A percentile compares a stretch with the other conserved stretches of the same genome.
These are phyloP conservation scores for Lanius ludovicianus DNA, from an alignment of 2,113 vertebrate species.

Conservation along the genomic window DNA sequence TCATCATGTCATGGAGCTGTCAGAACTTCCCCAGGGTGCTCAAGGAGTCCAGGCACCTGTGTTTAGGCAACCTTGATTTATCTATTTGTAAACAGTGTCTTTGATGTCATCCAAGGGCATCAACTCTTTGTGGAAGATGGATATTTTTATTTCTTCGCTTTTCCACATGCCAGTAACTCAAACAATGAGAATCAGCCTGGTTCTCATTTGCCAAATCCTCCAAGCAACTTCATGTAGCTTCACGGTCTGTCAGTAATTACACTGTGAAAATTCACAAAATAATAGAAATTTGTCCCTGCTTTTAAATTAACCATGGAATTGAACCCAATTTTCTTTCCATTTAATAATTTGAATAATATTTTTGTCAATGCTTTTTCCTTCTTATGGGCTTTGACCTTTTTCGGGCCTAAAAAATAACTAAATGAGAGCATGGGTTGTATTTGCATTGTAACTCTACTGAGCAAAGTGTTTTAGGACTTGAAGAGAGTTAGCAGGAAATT, in stretches of 20 bases:
- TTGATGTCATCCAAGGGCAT: not conserved
- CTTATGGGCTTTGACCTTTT: not conserved
- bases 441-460: not conserved
- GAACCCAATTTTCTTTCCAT: not conserved
- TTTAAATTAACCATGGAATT: not conserved
- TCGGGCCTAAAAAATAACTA: not conserved
- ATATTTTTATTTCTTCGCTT: not conserved
- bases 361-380: not conserved
- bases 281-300: not conserved
- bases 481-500: not conserved
- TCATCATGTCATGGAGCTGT: not conserved
- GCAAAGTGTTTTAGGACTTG: not conserved
- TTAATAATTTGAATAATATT: not conserved
- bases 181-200: not conserved
- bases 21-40: not conserved
- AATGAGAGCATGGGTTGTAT: not conserved
- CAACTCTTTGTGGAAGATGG: not conserved
- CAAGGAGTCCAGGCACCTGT: not conserved
- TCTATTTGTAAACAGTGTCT: not conserved
- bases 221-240: not conserved
- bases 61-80: not conserved
- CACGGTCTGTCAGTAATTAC: not conserved
- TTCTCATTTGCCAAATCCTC: not conserved
- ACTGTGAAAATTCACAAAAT: not conserved
- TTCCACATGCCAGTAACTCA: not conserved